A percentile compares a stretch with the other conserved stretches of the same genome.
Conservation (phyloP, 2,113 vertebrate genomes). For the Typhlomys cinereus region DNA sequence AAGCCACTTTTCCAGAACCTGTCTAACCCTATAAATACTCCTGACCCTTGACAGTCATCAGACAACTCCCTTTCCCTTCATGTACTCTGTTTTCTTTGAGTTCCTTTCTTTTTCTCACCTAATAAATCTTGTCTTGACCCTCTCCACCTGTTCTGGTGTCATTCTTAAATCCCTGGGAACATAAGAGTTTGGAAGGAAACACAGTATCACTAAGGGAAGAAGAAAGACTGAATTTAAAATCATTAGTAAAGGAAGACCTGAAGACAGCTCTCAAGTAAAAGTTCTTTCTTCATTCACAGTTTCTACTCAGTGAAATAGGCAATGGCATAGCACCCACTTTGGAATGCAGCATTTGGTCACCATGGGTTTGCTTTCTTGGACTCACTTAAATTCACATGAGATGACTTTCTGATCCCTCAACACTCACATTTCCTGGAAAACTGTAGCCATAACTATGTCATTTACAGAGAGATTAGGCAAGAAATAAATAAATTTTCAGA, state of each 20-base stretch:
- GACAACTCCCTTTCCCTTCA: too few relatives aligned
- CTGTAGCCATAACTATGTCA: slow-evolving; percentile 1
- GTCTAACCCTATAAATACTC: too few relatives aligned
- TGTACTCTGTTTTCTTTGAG: too few relatives aligned
- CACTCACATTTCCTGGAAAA: background rate
- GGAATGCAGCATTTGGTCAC: background rate
- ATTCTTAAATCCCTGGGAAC: too few relatives aligned
- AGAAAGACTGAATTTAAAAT: background rate
- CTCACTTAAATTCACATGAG: background rate
- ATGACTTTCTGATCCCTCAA: background rate
- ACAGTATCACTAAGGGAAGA: too few relatives aligned
- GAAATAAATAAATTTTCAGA: slow-evolving; percentile 14
- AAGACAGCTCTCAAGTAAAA: background rate
- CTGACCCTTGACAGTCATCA: too few relatives aligned
- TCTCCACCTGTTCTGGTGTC: too few relatives aligned
- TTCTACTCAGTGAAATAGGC: background rate
- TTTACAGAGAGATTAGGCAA: background rate
- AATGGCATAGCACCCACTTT: background rate
- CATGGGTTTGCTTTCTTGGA: background rate
- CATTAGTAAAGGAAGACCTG: background rate
- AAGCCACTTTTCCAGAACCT: too few relatives aligned
- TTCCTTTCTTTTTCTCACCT: too few relatives aligned
- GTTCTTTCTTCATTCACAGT: background rate
- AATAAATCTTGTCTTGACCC: too few relatives aligned
- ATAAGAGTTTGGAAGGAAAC: too few relatives aligned